Evolutionary conservation across 2,113 vertebrate species (phyloP), one percentile per base, ranked within the genome.

Genomic region (Nannospalax galili): DNA sequence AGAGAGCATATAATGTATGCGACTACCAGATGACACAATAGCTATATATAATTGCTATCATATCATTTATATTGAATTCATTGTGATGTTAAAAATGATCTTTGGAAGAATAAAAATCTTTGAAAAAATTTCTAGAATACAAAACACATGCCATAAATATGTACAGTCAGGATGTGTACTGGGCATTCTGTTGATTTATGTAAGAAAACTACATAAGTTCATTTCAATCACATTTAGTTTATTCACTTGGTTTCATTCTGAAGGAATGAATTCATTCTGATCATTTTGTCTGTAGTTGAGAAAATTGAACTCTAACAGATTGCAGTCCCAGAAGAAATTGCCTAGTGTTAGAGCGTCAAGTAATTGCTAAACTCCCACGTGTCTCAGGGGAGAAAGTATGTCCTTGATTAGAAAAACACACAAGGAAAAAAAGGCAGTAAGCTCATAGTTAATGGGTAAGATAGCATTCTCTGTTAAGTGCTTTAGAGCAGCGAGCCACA

Each of bases 251-350:
- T 97, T 98, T 98, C 97, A 96, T 98, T 98, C 98, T 98, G 86
- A 98, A 98, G 98, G 98, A 98, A 98, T 97, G 98, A 98, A 98
- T 98, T 98, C 97, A 98, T 98, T 98, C 98, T 98, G 97, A 98
- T 98, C 97, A 97, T 98, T 98, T 98, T 97, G 97, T 98, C 98
- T 98, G 95, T 96, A 95, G 97, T 96, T 98, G 97, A 98, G 98
- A 98, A 98, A 98, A 98, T 98, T 98, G 98, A 98, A 98, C 98
- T 98, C 97, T 98, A 98, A 98, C 98, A 98, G 98, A 98, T 98
- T 98, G 97, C 97, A 97, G 93, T 98, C 97, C 97, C 97, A 97
- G 93, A 98, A 98, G 98, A 98, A 98, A 98, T 98, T 98, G 98
- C 97, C 93, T 98, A 95, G 96, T 98, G 97, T 98, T 98, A 98